Evolutionary conservation across 2,113 vertebrate species (phyloP), one percentile per base, ranked within the genome.

Genomic region (Scortum barcoo): DNA sequence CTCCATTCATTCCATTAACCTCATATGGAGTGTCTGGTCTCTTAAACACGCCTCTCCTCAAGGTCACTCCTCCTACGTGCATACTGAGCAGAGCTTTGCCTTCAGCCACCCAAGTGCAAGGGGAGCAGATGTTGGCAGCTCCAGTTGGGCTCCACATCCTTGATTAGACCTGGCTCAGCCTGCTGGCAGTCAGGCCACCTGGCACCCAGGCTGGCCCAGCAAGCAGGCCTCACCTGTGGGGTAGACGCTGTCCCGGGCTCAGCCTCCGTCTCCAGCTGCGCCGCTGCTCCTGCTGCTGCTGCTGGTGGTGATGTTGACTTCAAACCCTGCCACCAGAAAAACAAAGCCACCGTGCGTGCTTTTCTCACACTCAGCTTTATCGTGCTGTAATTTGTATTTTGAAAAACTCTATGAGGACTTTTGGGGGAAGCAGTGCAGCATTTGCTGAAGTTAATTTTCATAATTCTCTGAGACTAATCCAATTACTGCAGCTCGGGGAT

Each of bases 391-490:
- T 94, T 94, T 91, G 61, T 81, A 85, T 94, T 92, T 89, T 84
- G 51, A 84, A 90, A 36, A 95, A 94, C 84, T 91, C 84, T 69
- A 53, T 40, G 72, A 89, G 88, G 88, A 93, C 84, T 92, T 95
- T 88, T 91, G 62, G 65, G 84, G 78, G 80, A 84, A 83, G 91
- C 88, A 83, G 71, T 56, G 74, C 85, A 42, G 91, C 90, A 75
- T 92, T 94, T 92, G 90, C 92, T 62, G 86, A 93, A 95, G 93
- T 95, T 95, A 92, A 93, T 95, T 95, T 95, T 93, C 88, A 94
- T 93, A 95, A 95, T 95, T 95, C 95, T 95, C 94, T 95, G 94
- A 89, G 92, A 95, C 94, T 95, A 96, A 96, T 96, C 95, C 95
- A 95, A 95, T 96, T 96, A 95, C 89, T 51, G 83, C 85, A 93